Base-by-base conservation (phyloP, 2,888 invertebrate genomes). In the Ischnus inquisitorius region DNA sequence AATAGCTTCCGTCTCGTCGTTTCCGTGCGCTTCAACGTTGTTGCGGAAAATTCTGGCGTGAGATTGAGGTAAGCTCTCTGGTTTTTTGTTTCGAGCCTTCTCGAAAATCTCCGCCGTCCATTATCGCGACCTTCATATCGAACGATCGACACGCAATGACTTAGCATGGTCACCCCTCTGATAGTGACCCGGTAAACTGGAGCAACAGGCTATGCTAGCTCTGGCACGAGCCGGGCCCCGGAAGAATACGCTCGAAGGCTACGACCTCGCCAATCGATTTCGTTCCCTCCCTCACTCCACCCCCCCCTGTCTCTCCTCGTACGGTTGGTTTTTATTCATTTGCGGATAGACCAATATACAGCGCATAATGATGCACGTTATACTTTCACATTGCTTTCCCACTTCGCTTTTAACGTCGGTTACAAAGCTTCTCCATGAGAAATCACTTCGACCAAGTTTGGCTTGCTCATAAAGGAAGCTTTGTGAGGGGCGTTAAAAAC, bases 181-280 rank as follows among this genome's bases (percentile, higher is more conserved):
- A 41, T 60, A 76, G 71, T 82, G 82, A 86, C 81, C 83, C 78
- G 82, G 78, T 60, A 76, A 85, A 84, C 76, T 82, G 81, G 85
- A 87, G 87, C 87, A 87, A 87, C 87, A 87, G 87, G 87, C 87
- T 84, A 84, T 64, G 74, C 65, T 75, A 5, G 28, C 39, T 14
- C 54, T 12, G 67, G 57, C 62, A 25, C 39, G 57, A 60, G 34
- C 67, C 43, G 16, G 57, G 34, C 74, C 74, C 78, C 74, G 51
- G 72, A 83, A 64, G 79, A 69, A 83, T 83, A 74, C 43, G 22
- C 54, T 48, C 54, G 41, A 60, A 51, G 2, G 64, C 65, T 43
- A 46, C 34, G 62, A 75, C 74, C 34, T 57, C 51, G 16, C 34
- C 43, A 62, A 78, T 82, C 77, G 72, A 78, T 82, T 62, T 16